phyloP scores from a whole-genome alignment of 2,797 vertebrate species.

The Acanthis flammea region DNA sequence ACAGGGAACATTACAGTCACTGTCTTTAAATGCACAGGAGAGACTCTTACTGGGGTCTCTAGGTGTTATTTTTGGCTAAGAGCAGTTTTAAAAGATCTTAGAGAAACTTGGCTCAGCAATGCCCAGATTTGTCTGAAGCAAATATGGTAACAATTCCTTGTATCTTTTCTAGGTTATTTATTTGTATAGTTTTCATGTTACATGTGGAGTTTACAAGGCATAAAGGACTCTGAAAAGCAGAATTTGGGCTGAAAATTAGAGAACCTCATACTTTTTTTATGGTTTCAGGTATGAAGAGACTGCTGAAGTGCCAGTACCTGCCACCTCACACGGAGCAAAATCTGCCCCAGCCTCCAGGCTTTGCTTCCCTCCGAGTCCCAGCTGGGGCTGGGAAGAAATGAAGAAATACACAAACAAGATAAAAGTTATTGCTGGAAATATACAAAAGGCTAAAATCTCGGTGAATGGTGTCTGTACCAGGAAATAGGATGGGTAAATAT shows the following conservation, averaged over 20 bases:
- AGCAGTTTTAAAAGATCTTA: background rate
- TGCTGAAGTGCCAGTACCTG: slow-evolving; percentile 13
- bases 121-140: background rate
- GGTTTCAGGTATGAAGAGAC: background rate
- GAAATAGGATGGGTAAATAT: background rate
- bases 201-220: background rate
- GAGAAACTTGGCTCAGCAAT: background rate
- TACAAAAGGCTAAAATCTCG: background rate
- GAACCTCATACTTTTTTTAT: background rate
- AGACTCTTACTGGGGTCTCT: background rate
- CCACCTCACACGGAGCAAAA: background rate
- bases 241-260: background rate
- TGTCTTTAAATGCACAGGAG: background rate
- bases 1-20: background rate
- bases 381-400: background rate
- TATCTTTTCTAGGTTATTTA: background rate
- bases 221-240: background rate
- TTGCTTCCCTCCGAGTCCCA: background rate
- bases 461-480: fast-evolving
- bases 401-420: background rate
- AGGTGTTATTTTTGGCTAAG: background rate
- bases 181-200: too few species aligned
- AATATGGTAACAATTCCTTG: background rate
- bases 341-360: background rate
- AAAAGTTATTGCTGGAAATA: background rate